Base-by-base conservation (phyloP, 2,113 vertebrate genomes). In the Calyptomena viridis region DNA sequence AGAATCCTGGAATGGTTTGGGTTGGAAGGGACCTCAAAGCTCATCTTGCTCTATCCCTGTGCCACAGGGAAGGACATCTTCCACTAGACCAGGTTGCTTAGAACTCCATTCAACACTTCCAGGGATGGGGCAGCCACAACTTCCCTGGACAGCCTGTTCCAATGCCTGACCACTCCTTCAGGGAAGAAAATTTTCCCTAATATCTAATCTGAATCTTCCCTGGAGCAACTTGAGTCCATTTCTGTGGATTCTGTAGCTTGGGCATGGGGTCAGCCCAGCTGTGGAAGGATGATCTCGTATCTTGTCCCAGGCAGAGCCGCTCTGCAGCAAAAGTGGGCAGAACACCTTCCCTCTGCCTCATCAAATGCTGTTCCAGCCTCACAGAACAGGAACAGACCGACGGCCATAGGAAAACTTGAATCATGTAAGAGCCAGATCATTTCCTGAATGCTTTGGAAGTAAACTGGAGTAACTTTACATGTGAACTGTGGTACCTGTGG, bases 291-390 rank as follows among this genome's bases (percentile, higher is more conserved):
- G 4, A n/a, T 33, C 66, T 42, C 2, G 1, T 30, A 5, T 10
- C 40, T 62, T 12, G 3, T 53, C 21, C n/a, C 1, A 50, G 44
- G 11, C 47, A 73, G 66, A 62, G 59, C 12, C 20, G 2, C n/a
- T 44, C 58, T n/a, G 39, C 52, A 31, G 87, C 17, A 44, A 12
- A 46, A 78, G 28, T 1, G 0, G 7, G 35, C 68, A 68, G 49
- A 68, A 14, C 3, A 2, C 42, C 27, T 58, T 53, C 46, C 52
- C n/a, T 27, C n/a, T 7, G 5, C 46, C 52, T 5, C 62, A 14
- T 24, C 35, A 17, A 30, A 6, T 0, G 1, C 49, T 2, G 0
- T 14, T 33, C 23, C 12, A 16, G 55, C 50, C 69, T 39, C 55
- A 30, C 4, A 9, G 59, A 4, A 2, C 35, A 42, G 42, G 39